Evolutionary conservation across 2,797 vertebrate species (phyloP).

Genomic region (Austrolebias charrua): DNA sequence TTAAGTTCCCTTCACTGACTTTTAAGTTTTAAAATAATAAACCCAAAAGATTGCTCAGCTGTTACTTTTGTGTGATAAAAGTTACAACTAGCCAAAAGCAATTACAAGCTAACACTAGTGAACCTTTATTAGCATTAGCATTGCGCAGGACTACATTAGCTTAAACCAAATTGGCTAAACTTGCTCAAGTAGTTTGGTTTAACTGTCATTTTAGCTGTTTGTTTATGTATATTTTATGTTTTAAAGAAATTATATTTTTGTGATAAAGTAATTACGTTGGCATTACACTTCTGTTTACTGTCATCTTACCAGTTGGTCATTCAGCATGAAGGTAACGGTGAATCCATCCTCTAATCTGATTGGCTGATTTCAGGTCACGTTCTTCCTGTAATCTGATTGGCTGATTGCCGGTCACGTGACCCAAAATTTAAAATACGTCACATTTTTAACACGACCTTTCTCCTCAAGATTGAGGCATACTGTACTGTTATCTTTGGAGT

Average conservation of each 20-base stretch:
- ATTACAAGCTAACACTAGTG: slow-evolving; percentile 1
- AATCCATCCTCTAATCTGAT: no score
- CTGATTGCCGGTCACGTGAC: not conserved
- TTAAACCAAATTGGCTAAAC: no score
- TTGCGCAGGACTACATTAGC: not conserved
- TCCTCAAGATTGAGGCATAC: no score
- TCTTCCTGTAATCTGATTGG: slow-evolving; percentile 38
- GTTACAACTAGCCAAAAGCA: not conserved
- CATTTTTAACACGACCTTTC: no score
- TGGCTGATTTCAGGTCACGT: slow-evolving; percentile 13
- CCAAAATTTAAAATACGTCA: no score
- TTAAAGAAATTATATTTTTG: not conserved
- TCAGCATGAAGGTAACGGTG: no score
- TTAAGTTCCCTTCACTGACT: not conserved
- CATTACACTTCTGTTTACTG: not conserved
- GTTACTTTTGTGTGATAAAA: not conserved
- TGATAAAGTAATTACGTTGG: not conserved
- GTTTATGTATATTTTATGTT: not conserved
- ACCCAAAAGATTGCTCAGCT: accelerated
- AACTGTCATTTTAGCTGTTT: not conserved
- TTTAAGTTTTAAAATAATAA: not conserved
- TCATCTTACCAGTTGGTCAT: not conserved
- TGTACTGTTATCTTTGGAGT: no score
- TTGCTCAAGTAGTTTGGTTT: slow-evolving; percentile 4
- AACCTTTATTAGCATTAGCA: not conserved